These are phyloP conservation scores for Metaphire vulgaris DNA, from an alignment of 1,140 invertebrate species.

Conservation along the genomic window DNA sequence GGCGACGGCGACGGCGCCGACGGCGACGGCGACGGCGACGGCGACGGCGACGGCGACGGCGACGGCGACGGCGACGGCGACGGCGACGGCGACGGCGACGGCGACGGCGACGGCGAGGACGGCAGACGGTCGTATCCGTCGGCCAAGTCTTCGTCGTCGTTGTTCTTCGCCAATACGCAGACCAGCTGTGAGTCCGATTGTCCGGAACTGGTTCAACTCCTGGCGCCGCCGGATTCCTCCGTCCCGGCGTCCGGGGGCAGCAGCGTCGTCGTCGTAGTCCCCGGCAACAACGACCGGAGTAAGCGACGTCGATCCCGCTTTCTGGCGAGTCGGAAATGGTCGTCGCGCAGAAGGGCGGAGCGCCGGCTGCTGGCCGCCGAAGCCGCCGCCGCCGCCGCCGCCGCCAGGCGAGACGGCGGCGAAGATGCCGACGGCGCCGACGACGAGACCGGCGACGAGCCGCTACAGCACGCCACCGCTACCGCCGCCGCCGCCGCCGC, in stretches of 20 bases:
- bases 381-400: background rate
- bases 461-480: background rate
- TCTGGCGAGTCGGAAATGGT: background rate
- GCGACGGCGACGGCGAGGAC: constrained; percentile 12
- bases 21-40: no score
- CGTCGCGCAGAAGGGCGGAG: background rate
- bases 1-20: no score
- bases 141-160: background rate
- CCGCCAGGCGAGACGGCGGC: background rate
- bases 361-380: no score
- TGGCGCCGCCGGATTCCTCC: background rate
- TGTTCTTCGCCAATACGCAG: background rate
- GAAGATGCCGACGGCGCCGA: background rate
- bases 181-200: background rate
- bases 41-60: no score
- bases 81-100: no score
- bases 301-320: background rate
- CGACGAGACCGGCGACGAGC: background rate
- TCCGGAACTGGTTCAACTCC: background rate
- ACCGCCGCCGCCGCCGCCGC: no score
- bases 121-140: background rate
- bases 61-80: no score
- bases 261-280: background rate
- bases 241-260: no score
- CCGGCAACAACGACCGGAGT: background rate